Base-by-base conservation (phyloP, 2,113 vertebrate genomes). In the Pelodiscus sinensis region DNA sequence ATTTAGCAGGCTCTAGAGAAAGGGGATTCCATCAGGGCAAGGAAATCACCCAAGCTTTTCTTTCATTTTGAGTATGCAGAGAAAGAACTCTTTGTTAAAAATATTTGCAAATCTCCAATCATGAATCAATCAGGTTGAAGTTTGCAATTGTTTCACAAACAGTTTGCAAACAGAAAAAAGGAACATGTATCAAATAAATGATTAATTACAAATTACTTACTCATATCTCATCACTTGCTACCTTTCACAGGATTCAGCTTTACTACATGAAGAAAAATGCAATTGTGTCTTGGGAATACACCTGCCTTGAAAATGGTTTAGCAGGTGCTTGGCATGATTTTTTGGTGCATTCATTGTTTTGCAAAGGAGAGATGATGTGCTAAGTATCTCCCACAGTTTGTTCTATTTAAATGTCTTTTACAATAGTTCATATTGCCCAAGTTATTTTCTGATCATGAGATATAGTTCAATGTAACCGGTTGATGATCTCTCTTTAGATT, bases 301-400 rank as follows among this genome's bases (percentile, higher is more conserved):
- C 87, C 85, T 90, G 86, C 54, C 79, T 94, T 88, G 71, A 92
- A 65, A 73, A 57, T 85, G 89, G 89, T 92, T 93, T 92, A 93
- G 79, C 90, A 94, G 94, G 88, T 96, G 89, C 75, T 79, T 95
- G 79, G 93, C 87, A 95, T 84, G 57, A 94, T 62, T 62, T 62
- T 27, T 62, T 62, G 58, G 25, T 62, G 58, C 58, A 5, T 2
- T 86, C 86, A 77, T 86, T 12, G 1, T 88, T 94, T 94, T 88
- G 93, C 87, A 86, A 94, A 25, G 55, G n/a, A 62, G 84, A 92
- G 86, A 77, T 93, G 89, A 93, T 92, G 86, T 55, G 82, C 62
- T 68, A 54, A 12, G 24, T 71, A 29, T 83, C 21, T 95, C 89
- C 93, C 77, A 89, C 93, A 94, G 92, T 92, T 96, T 93, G 87